These are phyloP conservation scores for Drosophila macrospina DNA, from an alignment of 2,888 invertebrate species.

Conservation along the genomic window DNA sequence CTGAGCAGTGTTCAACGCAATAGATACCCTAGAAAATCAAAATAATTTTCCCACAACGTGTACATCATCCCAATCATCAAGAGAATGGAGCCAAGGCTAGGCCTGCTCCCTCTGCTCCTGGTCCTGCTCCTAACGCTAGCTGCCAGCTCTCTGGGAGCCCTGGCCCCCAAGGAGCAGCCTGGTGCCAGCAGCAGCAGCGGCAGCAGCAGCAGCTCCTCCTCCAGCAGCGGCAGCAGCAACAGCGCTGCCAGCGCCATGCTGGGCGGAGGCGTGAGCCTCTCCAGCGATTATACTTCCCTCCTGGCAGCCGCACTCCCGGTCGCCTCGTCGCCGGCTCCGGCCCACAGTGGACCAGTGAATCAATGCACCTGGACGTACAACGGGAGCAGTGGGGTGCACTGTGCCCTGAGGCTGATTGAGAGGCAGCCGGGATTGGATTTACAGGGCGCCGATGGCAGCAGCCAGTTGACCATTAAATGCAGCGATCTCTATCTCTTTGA, in stretches of 20 bases:
- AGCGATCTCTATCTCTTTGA: slow-evolving; percentile 92
- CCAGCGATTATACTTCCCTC: slow-evolving; percentile 66
- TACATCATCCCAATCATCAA: slow-evolving; percentile 6
- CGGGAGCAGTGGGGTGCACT: slow-evolving; percentile 87
- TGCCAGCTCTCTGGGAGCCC: slow-evolving; percentile 28
- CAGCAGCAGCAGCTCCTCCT: slow-evolving; percentile 1
- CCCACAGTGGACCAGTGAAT: slow-evolving; percentile 75
- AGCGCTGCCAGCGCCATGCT: slow-evolving; percentile 66
- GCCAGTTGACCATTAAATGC: slow-evolving; percentile 91
- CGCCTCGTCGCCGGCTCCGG: slow-evolving; percentile 52
- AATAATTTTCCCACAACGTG: slow-evolving; percentile 9
- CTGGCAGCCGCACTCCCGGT: slow-evolving; percentile 45
- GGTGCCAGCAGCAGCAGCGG: slow-evolving; percentile 1
- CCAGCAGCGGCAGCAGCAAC: slow-evolving; percentile 31
- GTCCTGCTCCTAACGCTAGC: slow-evolving; percentile 15
- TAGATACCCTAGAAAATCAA: slow-evolving; percentile 31
- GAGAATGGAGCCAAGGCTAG: slow-evolving; percentile 43
- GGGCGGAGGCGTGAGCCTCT: slow-evolving; percentile 66
- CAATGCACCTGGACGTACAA: slow-evolving; percentile 86
- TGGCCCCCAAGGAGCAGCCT: slow-evolving; percentile 42
- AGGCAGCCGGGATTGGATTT: slow-evolving; percentile 87
- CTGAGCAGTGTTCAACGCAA: slow-evolving; percentile 26
- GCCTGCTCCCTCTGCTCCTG: slow-evolving; percentile 30
- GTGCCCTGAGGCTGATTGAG: slow-evolving; percentile 90
- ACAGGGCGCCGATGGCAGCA: slow-evolving; percentile 89